These are phyloP conservation scores for Pantherophis vulpinus DNA, from an alignment of 2,797 vertebrate species.

Conservation along the genomic window DNA sequence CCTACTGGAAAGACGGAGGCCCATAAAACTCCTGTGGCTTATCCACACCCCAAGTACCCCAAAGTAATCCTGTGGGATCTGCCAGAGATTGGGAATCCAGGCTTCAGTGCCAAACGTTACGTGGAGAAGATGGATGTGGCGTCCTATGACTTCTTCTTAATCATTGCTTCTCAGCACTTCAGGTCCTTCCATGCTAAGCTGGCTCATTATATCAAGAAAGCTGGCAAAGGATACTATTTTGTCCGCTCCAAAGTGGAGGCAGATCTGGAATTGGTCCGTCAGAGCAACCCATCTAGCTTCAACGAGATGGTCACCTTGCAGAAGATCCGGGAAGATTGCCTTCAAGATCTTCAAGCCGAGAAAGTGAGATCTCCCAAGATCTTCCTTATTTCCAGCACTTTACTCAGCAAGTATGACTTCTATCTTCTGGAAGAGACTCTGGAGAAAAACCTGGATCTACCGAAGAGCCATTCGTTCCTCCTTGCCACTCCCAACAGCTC, in stretches of 20 bases:
- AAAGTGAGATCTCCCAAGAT: background rate
- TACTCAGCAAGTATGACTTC: slow-evolving; percentile 1
- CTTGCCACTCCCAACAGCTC: slow-evolving; percentile 41
- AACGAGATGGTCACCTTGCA: background rate
- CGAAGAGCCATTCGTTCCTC: background rate
- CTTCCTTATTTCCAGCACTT: slow-evolving; percentile 12
- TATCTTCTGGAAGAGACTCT: background rate
- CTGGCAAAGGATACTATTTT: slow-evolving; percentile 54
- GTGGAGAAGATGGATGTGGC: slow-evolving; percentile 30
- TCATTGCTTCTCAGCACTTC: slow-evolving; percentile 51
- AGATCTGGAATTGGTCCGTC: slow-evolving; percentile 29
- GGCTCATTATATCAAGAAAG: slow-evolving; percentile 30
- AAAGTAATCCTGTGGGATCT: slow-evolving; percentile 59
- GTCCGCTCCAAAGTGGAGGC: slow-evolving; percentile 54
- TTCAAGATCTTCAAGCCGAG: background rate
- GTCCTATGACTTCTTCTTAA: slow-evolving; percentile 54
- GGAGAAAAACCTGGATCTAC: background rate
- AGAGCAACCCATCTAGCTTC: background rate
- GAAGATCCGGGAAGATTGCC: background rate
- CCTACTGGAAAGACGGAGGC: slow-evolving; percentile 8
- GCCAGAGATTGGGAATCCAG: slow-evolving; percentile 47
- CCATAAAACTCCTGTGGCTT: slow-evolving; percentile 6
- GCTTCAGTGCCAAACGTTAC: slow-evolving; percentile 37
- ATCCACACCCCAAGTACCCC: slow-evolving; percentile 39
- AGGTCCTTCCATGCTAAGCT: slow-evolving; percentile 34